Base-by-base conservation (phyloP, 2,797 vertebrate genomes). In the Hypotaenidia philippensis region DNA sequence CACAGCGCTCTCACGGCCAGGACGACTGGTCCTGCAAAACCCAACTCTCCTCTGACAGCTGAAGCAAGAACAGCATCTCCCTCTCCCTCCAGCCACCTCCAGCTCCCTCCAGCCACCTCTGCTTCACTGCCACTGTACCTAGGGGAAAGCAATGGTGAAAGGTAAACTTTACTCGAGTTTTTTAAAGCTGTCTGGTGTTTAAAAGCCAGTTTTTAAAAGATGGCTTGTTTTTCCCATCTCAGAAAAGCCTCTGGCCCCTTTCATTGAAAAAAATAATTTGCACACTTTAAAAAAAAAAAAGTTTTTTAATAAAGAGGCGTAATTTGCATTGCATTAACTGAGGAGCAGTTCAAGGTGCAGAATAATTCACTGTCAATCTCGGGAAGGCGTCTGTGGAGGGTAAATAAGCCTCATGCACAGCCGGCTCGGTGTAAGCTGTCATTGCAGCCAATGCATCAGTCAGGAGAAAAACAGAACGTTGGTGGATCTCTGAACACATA, bases 391-490 rank as follows among this genome's bases (percentile, higher is more conserved):
- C 81, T 92, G 84, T 41, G 68, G 79, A 93, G 92, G 83, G 94
- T 83, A 72, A 96, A 92, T 83, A 77, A 94, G 83, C 64, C 93
- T 91, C 41, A 4, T 57, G 77, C 50, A 61, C 90, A 94, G 75
- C 56, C 90, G 0, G 68, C 50, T 90, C 4, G 0, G 84, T 86
- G 80, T 89, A 93, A 94, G 72, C 90, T 95, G 94, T 96, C 95
- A 86, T 11, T 84, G 80, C 76, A 95, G 92, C 91, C 96, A 69
- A 74, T 80, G 94, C 91, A 85, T 95, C 92, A 92, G 94, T 92
- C 92, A 90, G 90, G 74, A 93, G 83, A 9, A 79, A 93, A 95
- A 87, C 83, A 56, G 9, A 83, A 76, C 6, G 31, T 70, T 93
- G 87, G 92, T 7, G 3, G 53, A 84, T 94, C 96, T 90, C 83